Base-by-base conservation (phyloP, 2,888 invertebrate genomes). In the Sphaeridia pumilis region DNA sequence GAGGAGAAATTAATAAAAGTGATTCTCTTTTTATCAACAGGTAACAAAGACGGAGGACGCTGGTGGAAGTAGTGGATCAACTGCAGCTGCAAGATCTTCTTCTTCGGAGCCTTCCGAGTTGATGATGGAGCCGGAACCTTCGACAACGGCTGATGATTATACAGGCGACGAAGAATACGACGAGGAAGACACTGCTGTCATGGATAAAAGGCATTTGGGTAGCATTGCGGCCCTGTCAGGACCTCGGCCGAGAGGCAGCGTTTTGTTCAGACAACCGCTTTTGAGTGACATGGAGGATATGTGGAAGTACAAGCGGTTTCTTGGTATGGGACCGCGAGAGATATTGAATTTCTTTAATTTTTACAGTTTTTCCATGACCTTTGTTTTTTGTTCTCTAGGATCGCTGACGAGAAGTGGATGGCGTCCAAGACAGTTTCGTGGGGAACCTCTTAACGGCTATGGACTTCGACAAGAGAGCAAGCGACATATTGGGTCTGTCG, bases 91-190 rank as follows among this genome's bases (percentile, higher is more conserved):
- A n/a, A n/a, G n/a, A n/a, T n/a, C n/a, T n/a, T n/a, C n/a, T n/a
- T n/a, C n/a, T n/a, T n/a, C n/a, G n/a, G n/a, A n/a, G n/a, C n/a
- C n/a, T n/a, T n/a, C n/a, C 1, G 81, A 83, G 0, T 72, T 71
- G 59, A 79, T 89, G 68, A 12, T 31, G 31, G 21, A 14, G 46
- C n/a, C 31, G 31, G 20, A 21, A 20, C 4, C 31, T 12, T 17
- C 20, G 17, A n/a, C 7, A 41, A 31, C 27, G 21, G 48, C 26
- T 34, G 50, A 45, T 35, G 31, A 22, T 3, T 51, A 52, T 24
- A 20, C 20, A 17, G 25, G 12, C 4, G 51, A 51, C 36, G 41
- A 47, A 31, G 46, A 46, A 4, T 25, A 25, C 7, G 26, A 10
- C 4, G 52, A 52, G 12, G 45, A n/a, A 4, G 45, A 55, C 42